Evolutionary conservation across 2,888 invertebrate genomes (phyloP).

Genomic region (Apodemia zela): DNA sequence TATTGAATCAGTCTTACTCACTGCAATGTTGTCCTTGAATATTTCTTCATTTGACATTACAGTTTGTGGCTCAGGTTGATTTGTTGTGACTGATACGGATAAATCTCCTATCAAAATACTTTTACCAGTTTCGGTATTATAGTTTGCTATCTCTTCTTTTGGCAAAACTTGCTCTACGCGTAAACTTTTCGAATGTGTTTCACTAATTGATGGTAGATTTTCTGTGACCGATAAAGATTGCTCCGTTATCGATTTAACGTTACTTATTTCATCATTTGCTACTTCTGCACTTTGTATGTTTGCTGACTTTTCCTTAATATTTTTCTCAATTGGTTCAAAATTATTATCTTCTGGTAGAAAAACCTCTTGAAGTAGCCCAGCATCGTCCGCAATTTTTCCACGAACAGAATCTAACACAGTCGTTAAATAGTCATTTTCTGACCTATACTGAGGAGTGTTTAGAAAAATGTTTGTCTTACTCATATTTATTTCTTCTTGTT

Average conservation of each 20-base stretch:
- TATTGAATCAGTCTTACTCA: neutral
- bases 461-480: neutral
- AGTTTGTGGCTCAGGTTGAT: neutral
- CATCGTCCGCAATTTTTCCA: constrained; percentile 4
- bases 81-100: neutral
- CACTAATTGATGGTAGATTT: neutral
- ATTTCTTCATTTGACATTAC: too few relatives aligned
- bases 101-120: neutral
- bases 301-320: neutral
- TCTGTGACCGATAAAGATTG: neutral
- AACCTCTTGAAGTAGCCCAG: neutral
- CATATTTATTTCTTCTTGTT: neutral
- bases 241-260: neutral
- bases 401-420: neutral
- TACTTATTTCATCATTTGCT: neutral
- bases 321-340: neutral
- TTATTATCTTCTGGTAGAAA: neutral
- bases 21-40: neutral
- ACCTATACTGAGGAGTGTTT: neutral
- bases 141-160: neutral
- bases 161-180: neutral
- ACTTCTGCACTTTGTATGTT: neutral
- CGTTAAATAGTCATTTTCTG: neutral
- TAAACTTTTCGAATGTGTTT: neutral
- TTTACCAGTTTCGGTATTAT: neutral